phyloP scores from a whole-genome alignment of 2,888 invertebrate genomes.

The Pterostichus niger region DNA sequence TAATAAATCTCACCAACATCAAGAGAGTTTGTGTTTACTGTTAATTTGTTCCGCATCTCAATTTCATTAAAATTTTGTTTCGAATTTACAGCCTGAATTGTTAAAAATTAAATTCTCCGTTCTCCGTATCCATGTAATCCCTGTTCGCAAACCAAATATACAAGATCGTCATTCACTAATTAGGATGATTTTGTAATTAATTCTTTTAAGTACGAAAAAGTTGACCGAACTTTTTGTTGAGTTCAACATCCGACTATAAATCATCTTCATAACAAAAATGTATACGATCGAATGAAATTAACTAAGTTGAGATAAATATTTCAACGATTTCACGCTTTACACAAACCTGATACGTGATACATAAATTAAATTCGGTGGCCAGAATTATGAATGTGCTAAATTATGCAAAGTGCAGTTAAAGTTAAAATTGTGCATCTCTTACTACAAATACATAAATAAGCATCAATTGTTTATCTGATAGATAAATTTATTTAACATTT shows the following conservation, averaged over 20 bases:
- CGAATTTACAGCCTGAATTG: conserved; percentile 27
- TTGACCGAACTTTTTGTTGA: background rate
- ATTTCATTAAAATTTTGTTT: conserved; percentile 53
- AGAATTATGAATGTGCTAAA: too few relatives aligned
- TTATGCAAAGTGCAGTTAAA: too few relatives aligned
- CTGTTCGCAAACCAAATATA: conserved; percentile 39
- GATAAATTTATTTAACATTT: too few relatives aligned
- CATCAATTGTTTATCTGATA: too few relatives aligned
- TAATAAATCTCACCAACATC: conserved; percentile 48
- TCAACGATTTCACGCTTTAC: too few relatives aligned
- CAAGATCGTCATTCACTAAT: conserved; percentile 50
- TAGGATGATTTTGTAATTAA: conserved; percentile 43
- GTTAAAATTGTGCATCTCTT: too few relatives aligned
- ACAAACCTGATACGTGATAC: too few relatives aligned
- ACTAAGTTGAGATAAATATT: too few relatives aligned
- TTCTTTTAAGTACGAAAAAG: conserved; percentile 18
- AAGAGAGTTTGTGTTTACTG: conserved; percentile 53
- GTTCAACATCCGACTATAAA: conserved; percentile 9
- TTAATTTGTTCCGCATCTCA: conserved; percentile 59
- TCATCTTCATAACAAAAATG: background rate
- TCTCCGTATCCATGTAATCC: background rate
- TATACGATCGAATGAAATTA: too few relatives aligned
- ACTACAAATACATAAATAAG: too few relatives aligned
- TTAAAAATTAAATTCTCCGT: conserved; percentile 14
- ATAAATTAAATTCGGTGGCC: too few relatives aligned